phyloP scores from a whole-genome alignment of 2,113 vertebrate species.

The Urocolius indicus region DNA sequence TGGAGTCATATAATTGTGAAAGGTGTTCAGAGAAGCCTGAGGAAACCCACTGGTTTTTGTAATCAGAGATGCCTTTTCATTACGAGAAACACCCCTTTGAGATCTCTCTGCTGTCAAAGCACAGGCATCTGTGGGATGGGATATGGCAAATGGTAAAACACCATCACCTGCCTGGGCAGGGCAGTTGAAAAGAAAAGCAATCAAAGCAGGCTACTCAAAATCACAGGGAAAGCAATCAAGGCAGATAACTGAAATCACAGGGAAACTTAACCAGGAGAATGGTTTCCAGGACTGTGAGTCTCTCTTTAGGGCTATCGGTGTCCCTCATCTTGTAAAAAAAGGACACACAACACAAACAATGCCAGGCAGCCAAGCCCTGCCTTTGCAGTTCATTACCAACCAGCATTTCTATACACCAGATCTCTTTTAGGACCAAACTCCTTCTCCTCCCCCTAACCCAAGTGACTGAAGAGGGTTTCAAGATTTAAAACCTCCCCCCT shows the following conservation, averaged over 20 bases:
- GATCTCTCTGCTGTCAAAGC: not conserved
- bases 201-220: not conserved
- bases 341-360: not conserved
- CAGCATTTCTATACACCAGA: not conserved
- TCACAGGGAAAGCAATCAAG: not conserved
- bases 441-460: rapidly evolving
- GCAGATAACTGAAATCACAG: not conserved
- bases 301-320: not conserved
- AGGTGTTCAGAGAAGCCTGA: not conserved
- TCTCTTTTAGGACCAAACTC: not conserved
- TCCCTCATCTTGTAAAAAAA: not conserved
- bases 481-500: not conserved
- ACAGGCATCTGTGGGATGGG: not conserved
- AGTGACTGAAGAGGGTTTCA: not conserved
- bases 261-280: not conserved
- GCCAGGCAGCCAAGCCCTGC: not conserved
- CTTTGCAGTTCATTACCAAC: constrained; percentile 11
- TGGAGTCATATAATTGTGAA: not conserved
- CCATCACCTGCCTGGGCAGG: not conserved
- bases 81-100: not conserved
- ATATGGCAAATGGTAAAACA: not conserved
- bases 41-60: not conserved
- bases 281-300: not conserved
- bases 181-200: not conserved
- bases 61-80: not conserved